Evolutionary conservation across 2,797 vertebrate species (phyloP).

Genomic region (Novumbra hubbsi): DNA sequence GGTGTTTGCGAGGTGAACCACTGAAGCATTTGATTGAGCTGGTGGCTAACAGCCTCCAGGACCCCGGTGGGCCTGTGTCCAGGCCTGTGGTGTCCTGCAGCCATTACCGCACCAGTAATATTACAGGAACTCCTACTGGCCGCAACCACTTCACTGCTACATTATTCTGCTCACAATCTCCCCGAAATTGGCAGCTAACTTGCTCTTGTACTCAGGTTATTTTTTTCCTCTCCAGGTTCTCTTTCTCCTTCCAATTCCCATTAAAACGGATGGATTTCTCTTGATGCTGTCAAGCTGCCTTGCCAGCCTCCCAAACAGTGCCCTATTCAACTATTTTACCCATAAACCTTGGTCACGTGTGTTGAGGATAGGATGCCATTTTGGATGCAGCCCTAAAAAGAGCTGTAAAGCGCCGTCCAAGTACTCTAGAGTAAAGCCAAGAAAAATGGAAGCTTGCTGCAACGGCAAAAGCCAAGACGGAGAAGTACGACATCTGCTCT

Average conservation of each 20-base stretch:
- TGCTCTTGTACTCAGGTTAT: neutral
- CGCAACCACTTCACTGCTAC: slow-evolving; percentile 1
- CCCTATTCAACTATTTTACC: neutral
- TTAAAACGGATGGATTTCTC: slow-evolving; percentile 15
- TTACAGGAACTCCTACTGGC: slow-evolving; percentile 6
- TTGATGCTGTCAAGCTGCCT: neutral
- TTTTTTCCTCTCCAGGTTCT: neutral
- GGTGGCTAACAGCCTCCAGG: neutral
- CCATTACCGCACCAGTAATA: slow-evolving; percentile 2
- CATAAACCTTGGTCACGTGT: neutral
- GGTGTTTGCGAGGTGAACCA: neutral
- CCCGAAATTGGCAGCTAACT: slow-evolving; percentile 12
- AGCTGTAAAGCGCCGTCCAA: neutral
- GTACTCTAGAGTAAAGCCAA: slow-evolving; percentile 5
- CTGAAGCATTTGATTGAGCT: neutral
- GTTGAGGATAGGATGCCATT: neutral
- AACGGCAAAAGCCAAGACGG: neutral
- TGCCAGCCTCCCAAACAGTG: neutral
- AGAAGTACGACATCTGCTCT: slow-evolving; percentile 6
- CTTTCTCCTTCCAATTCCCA: slow-evolving; percentile 3
- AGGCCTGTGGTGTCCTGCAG: neutral
- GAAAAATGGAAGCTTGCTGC: neutral
- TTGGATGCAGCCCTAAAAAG: neutral
- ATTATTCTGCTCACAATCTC: slow-evolving; percentile 13
- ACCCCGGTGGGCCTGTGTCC: neutral